Percentiles rank a stretch among this genome's conserved stretches.
phyloP scores from a whole-genome alignment of 2,797 vertebrate genomes.

The Thamnophis elegans region DNA sequence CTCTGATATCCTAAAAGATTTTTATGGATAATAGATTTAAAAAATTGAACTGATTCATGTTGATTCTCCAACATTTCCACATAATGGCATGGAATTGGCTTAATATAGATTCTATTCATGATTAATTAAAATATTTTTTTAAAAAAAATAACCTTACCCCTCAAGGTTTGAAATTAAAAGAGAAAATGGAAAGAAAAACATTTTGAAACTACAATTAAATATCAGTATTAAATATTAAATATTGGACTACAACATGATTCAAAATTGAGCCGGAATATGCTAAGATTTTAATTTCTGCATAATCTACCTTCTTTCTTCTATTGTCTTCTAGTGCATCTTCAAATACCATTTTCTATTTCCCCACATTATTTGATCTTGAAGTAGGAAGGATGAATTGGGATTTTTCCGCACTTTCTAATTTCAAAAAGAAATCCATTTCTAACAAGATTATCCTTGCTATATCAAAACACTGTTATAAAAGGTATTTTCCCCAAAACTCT shows the following conservation, averaged over 20 bases:
- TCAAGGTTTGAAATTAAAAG: constrained; percentile 40
- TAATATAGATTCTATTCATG: constrained; percentile 39
- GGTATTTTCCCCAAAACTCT: neutral
- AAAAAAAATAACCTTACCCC: constrained; percentile 32
- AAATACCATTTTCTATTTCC: neutral
- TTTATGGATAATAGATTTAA: neutral
- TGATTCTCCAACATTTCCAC: neutral
- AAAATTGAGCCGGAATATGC: neutral
- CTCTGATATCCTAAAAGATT: neutral
- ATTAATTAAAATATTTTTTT: constrained; percentile 33
- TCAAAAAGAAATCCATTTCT: neutral
- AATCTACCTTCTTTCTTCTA: neutral
- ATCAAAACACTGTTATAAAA: neutral
- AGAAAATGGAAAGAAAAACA: constrained; percentile 28
- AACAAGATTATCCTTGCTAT: neutral
- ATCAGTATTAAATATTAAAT: neutral
- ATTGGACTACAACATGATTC: neutral
- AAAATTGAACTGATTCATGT: neutral
- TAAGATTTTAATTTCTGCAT: neutral
- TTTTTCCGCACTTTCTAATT: neutral
- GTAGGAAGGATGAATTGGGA: neutral
- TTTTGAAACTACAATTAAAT: constrained; percentile 47
- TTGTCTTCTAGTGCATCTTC: neutral
- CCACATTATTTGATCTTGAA: neutral
- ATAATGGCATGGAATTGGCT: constrained; percentile 12